Conservation (phyloP, 2,888 invertebrate genomes). For the Calephelis perditalis region DNA sequence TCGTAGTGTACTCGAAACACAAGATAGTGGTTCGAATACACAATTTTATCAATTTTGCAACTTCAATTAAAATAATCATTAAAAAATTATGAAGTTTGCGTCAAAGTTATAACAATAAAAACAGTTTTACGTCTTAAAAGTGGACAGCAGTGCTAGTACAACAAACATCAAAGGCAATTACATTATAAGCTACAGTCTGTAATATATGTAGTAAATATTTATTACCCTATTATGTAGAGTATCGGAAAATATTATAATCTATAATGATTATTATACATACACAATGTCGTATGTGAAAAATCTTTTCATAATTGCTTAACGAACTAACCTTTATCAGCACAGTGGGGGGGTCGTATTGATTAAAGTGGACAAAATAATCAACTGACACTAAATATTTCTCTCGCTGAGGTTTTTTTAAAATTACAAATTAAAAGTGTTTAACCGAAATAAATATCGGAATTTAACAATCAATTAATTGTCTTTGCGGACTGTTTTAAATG, state of each 20-base stretch:
- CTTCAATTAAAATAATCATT: too few species aligned
- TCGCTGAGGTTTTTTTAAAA: too few species aligned
- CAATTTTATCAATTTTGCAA: too few species aligned
- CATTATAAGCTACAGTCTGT: slow-evolving; percentile 42
- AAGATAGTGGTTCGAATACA: too few species aligned
- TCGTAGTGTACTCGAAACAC: too few species aligned
- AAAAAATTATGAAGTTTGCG: too few species aligned
- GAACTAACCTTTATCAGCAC: neutral
- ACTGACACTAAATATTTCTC: too few species aligned
- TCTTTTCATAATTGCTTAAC: too few species aligned
- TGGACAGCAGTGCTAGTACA: slow-evolving; percentile 12
- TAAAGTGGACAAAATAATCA: neutral
- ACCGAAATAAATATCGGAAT: too few species aligned
- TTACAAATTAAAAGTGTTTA: too few species aligned
- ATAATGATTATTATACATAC: slow-evolving; percentile 46
- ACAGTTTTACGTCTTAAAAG: neutral
- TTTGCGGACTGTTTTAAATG: too few species aligned
- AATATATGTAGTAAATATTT: slow-evolving; percentile 54
- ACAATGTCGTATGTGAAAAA: slow-evolving; percentile 54
- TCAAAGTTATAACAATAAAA: neutral
- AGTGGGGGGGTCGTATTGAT: neutral
- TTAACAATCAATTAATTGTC: too few species aligned
- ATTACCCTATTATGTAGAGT: slow-evolving; percentile 70
- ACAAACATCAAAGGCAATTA: slow-evolving; percentile 49
- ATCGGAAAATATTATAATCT: slow-evolving; percentile 71